phyloP scores from a whole-genome alignment of 1,140 invertebrate genomes.

The Drosophila lowei region DNA sequence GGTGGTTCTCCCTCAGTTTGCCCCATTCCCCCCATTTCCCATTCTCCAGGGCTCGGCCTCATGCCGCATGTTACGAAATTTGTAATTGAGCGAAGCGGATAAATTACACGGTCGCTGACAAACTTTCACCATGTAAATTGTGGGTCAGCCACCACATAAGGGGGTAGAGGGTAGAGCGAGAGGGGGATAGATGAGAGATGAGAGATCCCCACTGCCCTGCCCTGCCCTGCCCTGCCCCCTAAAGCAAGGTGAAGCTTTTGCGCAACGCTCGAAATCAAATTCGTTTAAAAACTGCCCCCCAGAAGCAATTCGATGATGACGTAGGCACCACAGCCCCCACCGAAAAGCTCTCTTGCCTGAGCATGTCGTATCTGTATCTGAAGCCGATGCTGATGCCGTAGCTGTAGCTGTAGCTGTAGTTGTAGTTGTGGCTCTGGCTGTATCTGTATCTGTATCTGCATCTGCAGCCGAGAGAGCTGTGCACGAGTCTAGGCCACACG shows the following conservation, averaged over 20 bases:
- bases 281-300: constrained; percentile 51
- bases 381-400: neutral
- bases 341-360: too few species aligned
- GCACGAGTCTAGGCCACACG: constrained; percentile 45
- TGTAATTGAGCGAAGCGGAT: constrained; percentile 64
- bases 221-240: constrained; percentile 16
- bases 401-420: neutral
- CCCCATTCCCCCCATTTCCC: neutral
- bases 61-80: constrained; percentile 47
- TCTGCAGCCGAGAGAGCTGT: neutral
- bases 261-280: constrained; percentile 67
- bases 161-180: constrained; percentile 19
- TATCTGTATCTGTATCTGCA: too few species aligned
- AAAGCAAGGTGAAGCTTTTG: constrained; percentile 56
- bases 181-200: neutral
- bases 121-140: constrained; percentile 69
- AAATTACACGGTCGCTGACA: constrained; percentile 62
- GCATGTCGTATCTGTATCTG: neutral
- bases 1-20: constrained; percentile 1
- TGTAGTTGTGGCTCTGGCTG: too few species aligned
- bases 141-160: constrained; percentile 45
- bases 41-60: neutral
- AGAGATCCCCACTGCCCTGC: constrained; percentile 2
- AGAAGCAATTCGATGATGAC: constrained; percentile 32
- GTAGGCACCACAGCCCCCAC: constrained; percentile 15